These are phyloP conservation scores for Nasonia vitripennis DNA, from an alignment of 1,140 invertebrate genomes.

Conservation along the genomic window DNA sequence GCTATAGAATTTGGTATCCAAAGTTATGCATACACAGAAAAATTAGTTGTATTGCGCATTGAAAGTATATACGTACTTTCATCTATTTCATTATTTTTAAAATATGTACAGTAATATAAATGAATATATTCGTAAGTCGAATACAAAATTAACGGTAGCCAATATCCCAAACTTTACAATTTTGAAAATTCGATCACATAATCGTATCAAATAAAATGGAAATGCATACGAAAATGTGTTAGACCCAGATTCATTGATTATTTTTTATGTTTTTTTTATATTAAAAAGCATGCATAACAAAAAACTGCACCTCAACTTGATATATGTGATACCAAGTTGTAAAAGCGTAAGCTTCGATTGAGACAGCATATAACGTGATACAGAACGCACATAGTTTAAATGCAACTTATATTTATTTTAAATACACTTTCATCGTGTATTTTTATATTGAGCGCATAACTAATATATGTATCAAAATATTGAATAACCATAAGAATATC, in stretches of 20 bases:
- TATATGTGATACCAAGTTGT: neutral
- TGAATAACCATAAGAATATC: neutral
- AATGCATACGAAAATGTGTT: too few species aligned
- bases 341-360: neutral
- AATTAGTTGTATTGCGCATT: neutral
- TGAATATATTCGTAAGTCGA: neutral
- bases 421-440: neutral
- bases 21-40: neutral
- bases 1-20: neutral
- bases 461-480: neutral
- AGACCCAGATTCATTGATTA: neutral
- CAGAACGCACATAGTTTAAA: neutral
- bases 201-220: too few species aligned
- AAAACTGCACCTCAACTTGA: neutral
- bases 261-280: neutral
- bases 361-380: neutral
- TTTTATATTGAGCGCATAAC: neutral
- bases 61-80: too few species aligned
- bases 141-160: neutral
- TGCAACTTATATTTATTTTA: neutral
- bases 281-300: conserved; percentile 22
- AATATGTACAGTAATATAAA: neutral
- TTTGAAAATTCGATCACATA: too few species aligned
- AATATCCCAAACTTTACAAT: too few species aligned
- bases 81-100: too few species aligned